phyloP scores from a whole-genome alignment of 2,797 vertebrate genomes.

The Acanthiza pusilla region DNA sequence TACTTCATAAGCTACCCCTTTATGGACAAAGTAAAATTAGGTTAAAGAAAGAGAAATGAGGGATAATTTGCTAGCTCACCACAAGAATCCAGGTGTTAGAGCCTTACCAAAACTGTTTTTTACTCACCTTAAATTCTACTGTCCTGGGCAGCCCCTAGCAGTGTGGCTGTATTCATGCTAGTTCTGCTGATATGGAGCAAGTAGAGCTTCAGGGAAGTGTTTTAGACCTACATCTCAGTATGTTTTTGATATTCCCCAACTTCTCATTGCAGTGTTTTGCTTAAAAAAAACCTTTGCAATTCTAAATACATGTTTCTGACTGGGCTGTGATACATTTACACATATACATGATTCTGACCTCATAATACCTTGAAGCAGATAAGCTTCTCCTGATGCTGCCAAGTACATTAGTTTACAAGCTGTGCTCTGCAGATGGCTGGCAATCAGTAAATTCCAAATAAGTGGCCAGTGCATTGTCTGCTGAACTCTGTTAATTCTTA shows the following conservation, averaged over 20 bases:
- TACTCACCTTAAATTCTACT: neutral
- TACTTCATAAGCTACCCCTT: neutral
- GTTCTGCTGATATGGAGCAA: neutral
- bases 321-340: neutral
- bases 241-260: neutral
- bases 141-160: neutral
- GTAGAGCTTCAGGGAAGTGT: neutral
- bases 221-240: neutral
- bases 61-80: neutral
- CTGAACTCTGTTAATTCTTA: neutral
- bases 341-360: neutral
- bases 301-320: neutral
- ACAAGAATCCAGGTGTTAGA: neutral
- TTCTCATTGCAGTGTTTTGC: neutral
- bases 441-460: neutral
- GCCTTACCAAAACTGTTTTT: neutral
- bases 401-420: neutral
- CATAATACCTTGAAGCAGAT: slow-evolving; percentile 1
- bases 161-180: neutral
- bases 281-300: neutral
- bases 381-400: neutral
- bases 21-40: neutral
- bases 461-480: neutral
- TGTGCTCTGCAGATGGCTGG: slow-evolving; percentile 13
- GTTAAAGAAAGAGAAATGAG: neutral